Conservation (phyloP, 2,113 vertebrate species). For the Smithornis capensis region DNA sequence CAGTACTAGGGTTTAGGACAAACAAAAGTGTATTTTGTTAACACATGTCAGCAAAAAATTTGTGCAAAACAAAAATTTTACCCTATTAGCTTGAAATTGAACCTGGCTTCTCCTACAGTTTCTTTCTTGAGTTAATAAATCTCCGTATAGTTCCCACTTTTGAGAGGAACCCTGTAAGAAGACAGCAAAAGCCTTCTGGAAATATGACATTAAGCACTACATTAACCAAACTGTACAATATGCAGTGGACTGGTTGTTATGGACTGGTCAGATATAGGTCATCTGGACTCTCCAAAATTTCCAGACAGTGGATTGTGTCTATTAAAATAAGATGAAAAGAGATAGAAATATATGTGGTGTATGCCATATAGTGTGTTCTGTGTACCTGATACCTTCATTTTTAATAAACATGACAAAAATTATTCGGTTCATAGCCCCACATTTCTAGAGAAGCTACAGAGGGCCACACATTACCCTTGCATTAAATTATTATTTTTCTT, state of each 20-base stretch:
- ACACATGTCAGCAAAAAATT: not conserved
- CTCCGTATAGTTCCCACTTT: not conserved
- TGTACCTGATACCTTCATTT: not conserved
- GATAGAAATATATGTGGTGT: rapidly evolving
- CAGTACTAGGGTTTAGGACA: not conserved
- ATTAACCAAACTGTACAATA: not conserved
- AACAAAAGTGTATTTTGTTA: not conserved
- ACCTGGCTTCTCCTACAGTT: not conserved
- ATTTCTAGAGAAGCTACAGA: not conserved
- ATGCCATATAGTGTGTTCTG: rapidly evolving
- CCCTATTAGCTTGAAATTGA: not conserved
- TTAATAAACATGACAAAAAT: not conserved
- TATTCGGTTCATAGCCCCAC: not conserved
- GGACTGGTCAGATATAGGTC: not conserved
- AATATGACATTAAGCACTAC: not conserved
- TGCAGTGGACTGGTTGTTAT: not conserved
- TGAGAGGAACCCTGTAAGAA: not conserved
- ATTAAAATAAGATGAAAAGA: not conserved
- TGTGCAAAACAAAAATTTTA: not conserved
- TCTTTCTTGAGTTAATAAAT: not conserved
- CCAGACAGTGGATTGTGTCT: not conserved
- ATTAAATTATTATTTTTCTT: not conserved
- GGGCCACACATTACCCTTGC: not conserved
- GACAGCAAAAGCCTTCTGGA: not conserved
- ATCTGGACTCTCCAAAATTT: not conserved